phyloP scores from a whole-genome alignment of 2,888 invertebrate species.

The Synergus gifuensis region DNA sequence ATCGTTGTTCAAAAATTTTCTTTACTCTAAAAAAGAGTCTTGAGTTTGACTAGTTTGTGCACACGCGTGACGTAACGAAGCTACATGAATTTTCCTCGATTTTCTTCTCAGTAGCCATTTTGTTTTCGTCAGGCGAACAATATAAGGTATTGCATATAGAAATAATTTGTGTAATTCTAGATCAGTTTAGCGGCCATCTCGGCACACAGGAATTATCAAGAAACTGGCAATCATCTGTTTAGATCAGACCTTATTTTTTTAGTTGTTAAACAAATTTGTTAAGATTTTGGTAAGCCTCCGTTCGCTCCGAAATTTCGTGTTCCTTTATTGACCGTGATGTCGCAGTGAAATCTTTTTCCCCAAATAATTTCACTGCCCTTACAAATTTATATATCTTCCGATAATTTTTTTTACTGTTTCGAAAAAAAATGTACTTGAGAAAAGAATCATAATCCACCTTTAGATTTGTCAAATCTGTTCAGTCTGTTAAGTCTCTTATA shows the following conservation, averaged over 20 bases:
- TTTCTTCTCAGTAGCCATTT: conserved; percentile 73
- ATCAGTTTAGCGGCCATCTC: conserved; percentile 53
- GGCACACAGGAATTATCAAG: conserved; percentile 43
- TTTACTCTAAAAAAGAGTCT: not conserved
- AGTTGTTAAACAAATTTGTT: conserved; percentile 43
- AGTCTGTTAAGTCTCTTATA: not conserved
- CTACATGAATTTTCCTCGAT: conserved; percentile 51
- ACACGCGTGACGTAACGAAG: conserved; percentile 66
- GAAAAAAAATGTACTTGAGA: not conserved
- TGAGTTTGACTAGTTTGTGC: not conserved
- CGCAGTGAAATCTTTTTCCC: not conserved
- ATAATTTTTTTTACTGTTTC: not conserved
- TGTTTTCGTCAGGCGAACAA: conserved; percentile 72
- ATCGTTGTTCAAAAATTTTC: not conserved
- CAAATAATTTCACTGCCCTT: not conserved
- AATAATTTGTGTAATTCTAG: conserved; percentile 67
- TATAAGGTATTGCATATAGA: conserved; percentile 74
- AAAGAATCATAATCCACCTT: not conserved
- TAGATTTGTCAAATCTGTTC: not conserved
- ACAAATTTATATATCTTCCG: not conserved
- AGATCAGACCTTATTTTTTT: conserved; percentile 46
- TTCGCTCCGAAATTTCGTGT: conserved; percentile 10
- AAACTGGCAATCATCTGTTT: conserved; percentile 40
- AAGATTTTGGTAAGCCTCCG: conserved; percentile 46
- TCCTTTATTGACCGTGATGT: conserved; percentile 42